Evolutionary conservation across 2,113 vertebrate species (phyloP), one percentile per base, ranked within the genome.

Genomic region (Catharus minimus): DNA sequence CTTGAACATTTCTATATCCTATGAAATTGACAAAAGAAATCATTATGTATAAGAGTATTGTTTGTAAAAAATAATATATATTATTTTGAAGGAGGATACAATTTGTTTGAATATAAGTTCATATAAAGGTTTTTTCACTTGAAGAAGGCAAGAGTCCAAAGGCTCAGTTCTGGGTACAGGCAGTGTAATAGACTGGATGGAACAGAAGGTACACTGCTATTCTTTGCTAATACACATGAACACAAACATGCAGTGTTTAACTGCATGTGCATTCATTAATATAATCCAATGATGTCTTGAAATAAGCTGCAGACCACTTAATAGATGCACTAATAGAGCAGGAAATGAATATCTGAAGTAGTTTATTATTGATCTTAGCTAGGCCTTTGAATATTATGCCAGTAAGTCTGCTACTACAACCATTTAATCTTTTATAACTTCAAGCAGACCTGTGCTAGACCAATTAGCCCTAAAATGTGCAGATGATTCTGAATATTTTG

Each of bases 1-100:
- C 9, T 58, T 67, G 8, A 32, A 50, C 28, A 7, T 4, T 15
- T 79, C 75, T 8, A 47, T 33, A 2, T 69, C 5, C 26, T 56
- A 3, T 58, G 46, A 50, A 75, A 64, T 1, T 38, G 9, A n/a
- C 9, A 44, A 49, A 3, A 0, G 18, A 69, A 68, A 36, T 17
- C 0, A 39, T 33, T 61, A 32, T 28, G 20, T 30, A 72, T 49
- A 89, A 18, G 18, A 6, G 0, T 14, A 30, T 2, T n/a, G 80
- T 60, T 73, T 13, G 5, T 15, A 2, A 26, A 66, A 49, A 32
- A 14, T 38, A 2, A 5, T 17, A 2, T 33, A 1, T 8, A 24
- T 47, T 49, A 28, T 9, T 78, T 55, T 41, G 21, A 85, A 82
- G 28, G 50, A 49, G 13, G 15, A 8, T 26, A 33, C 4, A 0